Evolutionary conservation across 2,113 vertebrate species (phyloP).

Genomic region (Notarius quadriscutis): DNA sequence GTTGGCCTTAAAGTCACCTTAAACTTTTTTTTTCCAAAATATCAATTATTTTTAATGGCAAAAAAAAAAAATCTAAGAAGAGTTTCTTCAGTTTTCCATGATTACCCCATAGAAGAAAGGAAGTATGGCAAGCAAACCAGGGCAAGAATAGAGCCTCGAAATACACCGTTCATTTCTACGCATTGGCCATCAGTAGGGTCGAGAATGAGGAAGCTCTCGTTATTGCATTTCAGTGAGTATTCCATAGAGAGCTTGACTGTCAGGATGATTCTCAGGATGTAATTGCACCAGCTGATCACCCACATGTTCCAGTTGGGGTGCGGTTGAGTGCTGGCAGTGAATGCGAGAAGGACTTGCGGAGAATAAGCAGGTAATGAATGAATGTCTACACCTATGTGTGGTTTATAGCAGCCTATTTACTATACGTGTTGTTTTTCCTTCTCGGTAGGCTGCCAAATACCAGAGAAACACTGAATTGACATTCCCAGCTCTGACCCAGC

Average conservation of each 20-base stretch:
- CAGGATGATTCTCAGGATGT: background rate
- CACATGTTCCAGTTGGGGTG: background rate
- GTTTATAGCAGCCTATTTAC: background rate
- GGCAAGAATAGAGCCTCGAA: background rate
- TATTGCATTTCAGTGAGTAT: background rate
- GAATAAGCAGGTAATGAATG: constrained; percentile 5
- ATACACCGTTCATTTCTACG: background rate
- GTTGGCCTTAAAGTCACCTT: constrained; percentile 29
- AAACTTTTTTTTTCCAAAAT: background rate
- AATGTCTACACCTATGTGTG: background rate
- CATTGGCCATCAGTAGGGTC: background rate
- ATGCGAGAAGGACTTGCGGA: background rate
- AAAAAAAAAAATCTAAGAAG: background rate
- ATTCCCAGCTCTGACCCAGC: background rate
- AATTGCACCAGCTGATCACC: background rate
- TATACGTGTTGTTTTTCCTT: background rate
- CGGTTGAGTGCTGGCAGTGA: background rate
- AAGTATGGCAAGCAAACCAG: background rate
- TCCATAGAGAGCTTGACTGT: background rate
- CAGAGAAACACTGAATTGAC: background rate
- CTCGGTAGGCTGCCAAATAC: background rate
- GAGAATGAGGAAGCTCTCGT: background rate
- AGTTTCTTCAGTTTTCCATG: background rate
- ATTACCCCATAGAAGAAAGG: background rate
- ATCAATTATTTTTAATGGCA: background rate